Conservation (phyloP, 2,797 vertebrate genomes). For the Aythya fuligula region DNA sequence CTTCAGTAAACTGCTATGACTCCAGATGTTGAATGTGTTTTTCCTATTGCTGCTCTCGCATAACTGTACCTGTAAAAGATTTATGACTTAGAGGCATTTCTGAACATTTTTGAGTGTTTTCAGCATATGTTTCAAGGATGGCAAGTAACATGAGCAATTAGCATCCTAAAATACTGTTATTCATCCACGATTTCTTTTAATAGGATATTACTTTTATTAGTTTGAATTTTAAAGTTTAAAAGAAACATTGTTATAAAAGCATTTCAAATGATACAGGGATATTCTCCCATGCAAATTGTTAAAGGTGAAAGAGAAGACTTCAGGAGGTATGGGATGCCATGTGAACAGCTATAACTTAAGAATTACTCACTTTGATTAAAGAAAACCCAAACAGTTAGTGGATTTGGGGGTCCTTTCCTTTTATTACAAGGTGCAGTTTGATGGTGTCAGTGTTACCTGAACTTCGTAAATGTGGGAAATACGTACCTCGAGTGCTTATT, state of each 20-base stretch:
- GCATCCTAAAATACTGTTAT: conserved; percentile 54
- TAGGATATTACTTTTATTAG: conserved; percentile 59
- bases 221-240: conserved; percentile 67
- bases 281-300: background rate
- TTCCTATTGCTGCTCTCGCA: conserved; percentile 78
- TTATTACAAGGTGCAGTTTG: background rate
- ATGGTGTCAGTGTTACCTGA: background rate
- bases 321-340: background rate
- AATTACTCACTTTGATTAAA: background rate
- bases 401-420: background rate
- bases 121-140: conserved; percentile 74
- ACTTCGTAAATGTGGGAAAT: background rate
- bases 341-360: conserved; percentile 3
- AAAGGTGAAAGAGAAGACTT: conserved; percentile 2
- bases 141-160: conserved; percentile 67
- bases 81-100: conserved; percentile 83
- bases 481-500: background rate
- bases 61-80: conserved; percentile 88
- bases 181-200: conserved; percentile 53
- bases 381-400: background rate
- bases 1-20: conserved; percentile 83
- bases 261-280: conserved; percentile 24
- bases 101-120: conserved; percentile 75
- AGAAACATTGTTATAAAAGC: conserved; percentile 40
- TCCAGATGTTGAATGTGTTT: conserved; percentile 86